Conservation (phyloP, 2,888 invertebrate genomes). For the Synanthedon andrenaeformis region DNA sequence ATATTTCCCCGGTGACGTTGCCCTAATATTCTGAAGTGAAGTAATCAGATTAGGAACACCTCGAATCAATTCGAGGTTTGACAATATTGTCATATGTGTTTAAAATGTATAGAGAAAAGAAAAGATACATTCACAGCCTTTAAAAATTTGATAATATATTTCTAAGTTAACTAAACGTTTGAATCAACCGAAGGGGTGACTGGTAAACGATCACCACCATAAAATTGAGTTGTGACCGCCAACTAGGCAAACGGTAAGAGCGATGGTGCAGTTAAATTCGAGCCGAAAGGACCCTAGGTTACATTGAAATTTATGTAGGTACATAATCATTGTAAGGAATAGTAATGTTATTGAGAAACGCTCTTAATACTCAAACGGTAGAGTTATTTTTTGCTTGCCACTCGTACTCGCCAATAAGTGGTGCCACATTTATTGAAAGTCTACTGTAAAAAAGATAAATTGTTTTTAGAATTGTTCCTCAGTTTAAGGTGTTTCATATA, state of each 20-base stretch:
- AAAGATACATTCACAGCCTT: too few species aligned
- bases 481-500: too few species aligned
- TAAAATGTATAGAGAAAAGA: too few species aligned
- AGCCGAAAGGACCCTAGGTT: slow-evolving; percentile 7
- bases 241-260: slow-evolving; percentile 25
- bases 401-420: neutral
- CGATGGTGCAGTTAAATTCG: slow-evolving; percentile 24
- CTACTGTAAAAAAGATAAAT: neutral
- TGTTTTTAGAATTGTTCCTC: neutral
- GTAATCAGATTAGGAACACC: slow-evolving; percentile 47
- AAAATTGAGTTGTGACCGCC: slow-evolving; percentile 36
- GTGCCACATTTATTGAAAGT: neutral
- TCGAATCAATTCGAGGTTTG: slow-evolving; percentile 17
- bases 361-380: neutral
- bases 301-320: slow-evolving; percentile 8
- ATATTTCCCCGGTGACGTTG: slow-evolving; percentile 51
- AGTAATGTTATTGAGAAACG: neutral
- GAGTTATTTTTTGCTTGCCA: neutral
- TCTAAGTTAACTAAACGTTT: neutral
- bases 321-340: slow-evolving; percentile 1
- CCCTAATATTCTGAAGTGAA: slow-evolving; percentile 39
- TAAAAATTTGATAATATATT: neutral
- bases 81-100: slow-evolving; percentile 4
- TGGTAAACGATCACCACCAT: slow-evolving; percentile 37
- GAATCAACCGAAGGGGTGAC: slow-evolving; percentile 8